Base-by-base conservation (phyloP, 2,797 vertebrate species). In the Graptemys geographica region DNA sequence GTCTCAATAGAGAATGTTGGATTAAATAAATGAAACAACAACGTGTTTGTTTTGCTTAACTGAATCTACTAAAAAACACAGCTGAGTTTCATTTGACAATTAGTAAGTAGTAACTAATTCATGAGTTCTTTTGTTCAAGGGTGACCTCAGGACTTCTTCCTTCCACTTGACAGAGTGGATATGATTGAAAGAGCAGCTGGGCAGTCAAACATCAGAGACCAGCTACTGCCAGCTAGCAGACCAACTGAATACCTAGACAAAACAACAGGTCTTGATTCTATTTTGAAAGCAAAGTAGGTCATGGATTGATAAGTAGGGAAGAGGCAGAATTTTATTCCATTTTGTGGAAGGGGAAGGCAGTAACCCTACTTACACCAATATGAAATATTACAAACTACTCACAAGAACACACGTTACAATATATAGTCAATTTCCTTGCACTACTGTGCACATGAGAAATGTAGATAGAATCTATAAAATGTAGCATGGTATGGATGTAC, bases 291-390 rank as follows among this genome's bases (percentile, higher is more conserved):
- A 84, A 55, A 86, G 93, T 69, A 90, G 31, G 65, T 90, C 11
- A 86, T 44, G 88, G 51, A 84, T 51, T 72, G 62, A 79, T 92
- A 85, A 76, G 86, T 89, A 86, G 44, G 87, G 92, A 92, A 83
- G n/a, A 92, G 52, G 89, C 6, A 0, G 11, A 83, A 93, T 72
- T 81, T 72, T 11, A 81, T 74, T 74, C 15, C 3, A 90, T 90
- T 95, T 84, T 89, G 52, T 95, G 49, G 52, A 92, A 88, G 86
- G 76, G 59, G 89, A 76, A 89, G 49, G 87, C 52, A 92, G 79
- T 79, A 56, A 78, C 92, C 93, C 92, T 76, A 79, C 83, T 90
- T 93, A 83, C 56, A 92, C 76, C 65, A 87, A 81, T 89, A 83
- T 90, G 52, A 93, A 94, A 44, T n/a, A 74, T 41, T 44, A 74